Conservation (phyloP, 1,140 invertebrate species). For the Brachionus calyciflorus region DNA sequence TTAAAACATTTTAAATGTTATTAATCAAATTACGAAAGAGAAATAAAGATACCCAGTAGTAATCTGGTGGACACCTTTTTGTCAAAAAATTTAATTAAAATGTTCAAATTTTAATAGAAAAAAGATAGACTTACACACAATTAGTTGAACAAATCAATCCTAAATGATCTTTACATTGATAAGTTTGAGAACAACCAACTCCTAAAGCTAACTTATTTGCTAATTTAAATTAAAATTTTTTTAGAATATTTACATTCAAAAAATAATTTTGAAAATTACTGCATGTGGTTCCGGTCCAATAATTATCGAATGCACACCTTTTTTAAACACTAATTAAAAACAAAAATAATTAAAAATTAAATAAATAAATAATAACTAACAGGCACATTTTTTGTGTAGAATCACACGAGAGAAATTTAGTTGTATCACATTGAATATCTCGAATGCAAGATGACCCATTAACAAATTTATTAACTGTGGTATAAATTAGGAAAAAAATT, state of each 20-base stretch:
- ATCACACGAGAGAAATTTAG: neutral
- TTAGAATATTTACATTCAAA: neutral
- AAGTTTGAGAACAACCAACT: neutral
- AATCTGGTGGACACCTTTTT: neutral
- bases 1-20: neutral
- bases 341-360: neutral
- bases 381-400: neutral
- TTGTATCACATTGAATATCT: neutral
- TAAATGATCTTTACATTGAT: neutral
- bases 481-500: neutral
- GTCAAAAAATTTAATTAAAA: neutral
- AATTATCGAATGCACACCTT: neutral
- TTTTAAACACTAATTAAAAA: neutral
- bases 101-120: neutral
- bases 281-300: neutral
- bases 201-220: neutral
- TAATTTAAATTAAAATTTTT: neutral
- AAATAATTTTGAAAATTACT: neutral
- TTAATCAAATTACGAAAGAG: neutral
- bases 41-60: neutral
- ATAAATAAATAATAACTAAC: neutral
- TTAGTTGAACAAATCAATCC: slow-evolving; percentile 9
- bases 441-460: neutral
- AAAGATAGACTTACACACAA: neutral
- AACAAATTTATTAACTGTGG: neutral